phyloP scores from a whole-genome alignment of 2,888 invertebrate species.

The Diplazon laetatorius region DNA sequence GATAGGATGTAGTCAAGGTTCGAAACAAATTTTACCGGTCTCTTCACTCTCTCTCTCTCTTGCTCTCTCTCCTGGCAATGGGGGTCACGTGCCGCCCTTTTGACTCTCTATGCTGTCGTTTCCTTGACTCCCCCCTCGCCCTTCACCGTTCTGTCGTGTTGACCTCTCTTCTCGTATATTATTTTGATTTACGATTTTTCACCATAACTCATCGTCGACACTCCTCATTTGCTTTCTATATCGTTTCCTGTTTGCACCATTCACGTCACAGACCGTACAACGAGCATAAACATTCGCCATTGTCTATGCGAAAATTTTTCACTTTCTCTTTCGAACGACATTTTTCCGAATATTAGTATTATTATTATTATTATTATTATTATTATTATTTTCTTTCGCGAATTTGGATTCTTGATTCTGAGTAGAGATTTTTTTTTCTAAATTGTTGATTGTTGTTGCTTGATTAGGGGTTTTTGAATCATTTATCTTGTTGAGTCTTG shows the following conservation, averaged over 20 bases:
- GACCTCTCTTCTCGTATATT: slow-evolving; percentile 43
- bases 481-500: no score
- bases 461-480: no score
- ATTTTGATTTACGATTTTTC: slow-evolving; percentile 55
- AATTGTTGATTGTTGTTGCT: no score
- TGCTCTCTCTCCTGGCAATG: slow-evolving; percentile 27
- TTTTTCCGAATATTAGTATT: no score
- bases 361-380: no score
- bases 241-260: slow-evolving; percentile 8
- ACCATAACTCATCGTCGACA: slow-evolving; percentile 20
- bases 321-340: no score
- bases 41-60: no score
- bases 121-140: background rate
- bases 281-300: slow-evolving; percentile 19
- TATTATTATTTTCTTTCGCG: no score
- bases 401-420: no score
- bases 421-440: no score
- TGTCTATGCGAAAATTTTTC: background rate
- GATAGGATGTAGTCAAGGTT: slow-evolving; percentile 38
- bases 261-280: slow-evolving; percentile 1
- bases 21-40: slow-evolving; percentile 36
- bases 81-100: slow-evolving; percentile 51
- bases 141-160: no score
- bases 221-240: slow-evolving; percentile 54
- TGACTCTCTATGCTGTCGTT: background rate